Conservation (phyloP, 2,888 invertebrate genomes). For the Rhamnusium bicolor region DNA sequence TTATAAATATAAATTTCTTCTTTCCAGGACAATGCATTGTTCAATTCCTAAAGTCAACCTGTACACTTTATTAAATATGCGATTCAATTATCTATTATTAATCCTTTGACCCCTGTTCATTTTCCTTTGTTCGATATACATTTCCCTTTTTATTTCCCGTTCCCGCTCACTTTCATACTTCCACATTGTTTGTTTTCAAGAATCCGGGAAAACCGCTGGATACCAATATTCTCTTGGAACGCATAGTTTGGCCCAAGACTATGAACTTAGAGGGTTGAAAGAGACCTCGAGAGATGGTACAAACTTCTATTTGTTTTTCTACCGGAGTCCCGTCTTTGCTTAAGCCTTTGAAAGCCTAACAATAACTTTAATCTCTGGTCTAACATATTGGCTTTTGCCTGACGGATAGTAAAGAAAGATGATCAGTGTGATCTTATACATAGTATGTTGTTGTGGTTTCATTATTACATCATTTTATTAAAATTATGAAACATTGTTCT, state of each 20-base stretch:
- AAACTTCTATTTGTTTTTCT: constrained; percentile 55
- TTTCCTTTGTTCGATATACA: background rate
- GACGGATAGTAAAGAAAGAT: background rate
- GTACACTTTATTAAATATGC: background rate
- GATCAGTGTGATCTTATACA: too few species aligned
- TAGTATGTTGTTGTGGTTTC: too few species aligned
- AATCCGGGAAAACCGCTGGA: background rate
- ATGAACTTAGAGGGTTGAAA: constrained; percentile 4
- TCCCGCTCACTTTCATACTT: background rate
- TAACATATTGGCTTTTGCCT: constrained; percentile 31
- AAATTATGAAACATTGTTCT: too few species aligned
- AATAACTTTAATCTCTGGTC: constrained; percentile 43
- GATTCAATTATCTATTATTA: background rate
- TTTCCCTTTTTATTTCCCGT: constrained; percentile 7
- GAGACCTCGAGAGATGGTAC: background rate
- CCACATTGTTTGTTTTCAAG: constrained; percentile 10
- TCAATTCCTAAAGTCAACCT: too few species aligned
- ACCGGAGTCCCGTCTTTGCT: constrained; percentile 50
- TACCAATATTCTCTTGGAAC: background rate
- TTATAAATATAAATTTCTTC: too few species aligned
- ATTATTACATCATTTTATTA: too few species aligned
- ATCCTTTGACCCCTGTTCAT: background rate
- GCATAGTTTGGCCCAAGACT: constrained; percentile 6
- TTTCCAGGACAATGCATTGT: too few species aligned
- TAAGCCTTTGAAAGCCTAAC: constrained; percentile 42